Evolutionary conservation across 2,113 vertebrate genomes (phyloP), one percentile per base, ranked within the genome.

Genomic region (Tinamus guttatus): DNA sequence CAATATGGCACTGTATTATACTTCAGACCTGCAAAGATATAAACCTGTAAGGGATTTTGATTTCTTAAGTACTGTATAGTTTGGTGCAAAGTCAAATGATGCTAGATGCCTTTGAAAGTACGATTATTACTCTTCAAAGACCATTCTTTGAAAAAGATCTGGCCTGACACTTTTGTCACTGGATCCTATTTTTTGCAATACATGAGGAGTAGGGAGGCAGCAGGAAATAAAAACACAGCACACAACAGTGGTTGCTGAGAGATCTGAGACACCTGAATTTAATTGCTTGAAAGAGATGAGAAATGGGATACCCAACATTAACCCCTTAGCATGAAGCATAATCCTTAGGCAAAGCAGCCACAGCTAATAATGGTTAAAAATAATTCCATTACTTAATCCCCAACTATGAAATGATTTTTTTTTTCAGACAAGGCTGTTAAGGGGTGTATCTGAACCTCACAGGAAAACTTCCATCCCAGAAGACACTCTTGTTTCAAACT

Each of bases 381-480:
- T 93, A 96, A 95, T 94, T 86, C 74, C 56, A 90, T 90, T 90
- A 90, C n/a, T 93, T 90, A 91, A 93, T 95, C 52, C 69, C 38
- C 21, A 70, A 24, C 71, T 94, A 63, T 94, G 79, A 94, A 94
- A 91, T 70, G 36, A 82, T 94, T 81, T 93, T 49, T 56, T 43
- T 43, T 43, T 43, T 94, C 41, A 71, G 25, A 11, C 0, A 0
- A 77, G 56, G 56, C 80, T 74, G 70, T 59, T 88, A 93, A 85
- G 79, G 30, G 21, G 27, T 54, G 16, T 76, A 85, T 79, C 47
- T 85, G 74, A 95, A 91, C 56, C 69, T 90, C 82, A 86, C 24
- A 84, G 85, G 80, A 51, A 90, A 92, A 84, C 17, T 85, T 85
- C 52, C 34, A 36, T 52, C 28, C 41, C 69, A 56, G 22, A 81